Percentiles rank a stretch among this genome's conserved stretches.
phyloP scores from a whole-genome alignment of 2,797 vertebrate genomes.

The Atherinosoma microstoma region DNA sequence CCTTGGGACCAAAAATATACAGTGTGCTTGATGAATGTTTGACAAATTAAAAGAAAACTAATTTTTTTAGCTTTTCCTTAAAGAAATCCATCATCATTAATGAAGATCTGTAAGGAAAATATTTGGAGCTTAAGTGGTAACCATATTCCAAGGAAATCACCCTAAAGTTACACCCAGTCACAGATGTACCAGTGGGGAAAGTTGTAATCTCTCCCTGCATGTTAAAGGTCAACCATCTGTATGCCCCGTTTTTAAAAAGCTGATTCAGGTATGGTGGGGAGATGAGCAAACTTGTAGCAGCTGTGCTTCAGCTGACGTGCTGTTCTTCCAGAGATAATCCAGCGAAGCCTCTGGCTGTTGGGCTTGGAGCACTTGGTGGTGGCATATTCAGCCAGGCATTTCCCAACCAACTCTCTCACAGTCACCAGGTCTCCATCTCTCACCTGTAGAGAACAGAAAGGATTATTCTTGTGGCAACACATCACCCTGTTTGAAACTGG shows the following conservation, averaged over 20 bases:
- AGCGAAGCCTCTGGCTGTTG: constrained; percentile 91
- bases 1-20: constrained; percentile 44
- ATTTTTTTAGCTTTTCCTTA: constrained; percentile 60
- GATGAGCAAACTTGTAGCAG: constrained; percentile 94
- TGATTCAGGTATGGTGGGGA: constrained; percentile 95
- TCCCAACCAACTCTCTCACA: constrained; percentile 90
- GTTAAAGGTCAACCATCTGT: constrained; percentile 37
- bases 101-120: constrained; percentile 75
- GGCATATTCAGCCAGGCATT: constrained; percentile 94
- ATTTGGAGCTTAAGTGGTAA: constrained; percentile 26
- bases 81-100: constrained; percentile 71
- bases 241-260: constrained; percentile 77
- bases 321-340: constrained; percentile 95
- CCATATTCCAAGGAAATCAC: constrained; percentile 24
- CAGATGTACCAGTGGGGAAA: constrained; percentile 9
- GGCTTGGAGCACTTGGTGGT: constrained; percentile 92
- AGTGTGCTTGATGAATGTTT: constrained; percentile 28
- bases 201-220: constrained; percentile 18
- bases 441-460: constrained; percentile 78
- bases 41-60: constrained; percentile 9
- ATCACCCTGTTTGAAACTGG: neutral
- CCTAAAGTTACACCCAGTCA: constrained; percentile 20
- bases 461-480: neutral
- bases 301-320: constrained; percentile 93
- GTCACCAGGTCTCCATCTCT: constrained; percentile 88